These are phyloP conservation scores for Polietes domitor DNA, from an alignment of 2,888 invertebrate species.

Conservation along the genomic window DNA sequence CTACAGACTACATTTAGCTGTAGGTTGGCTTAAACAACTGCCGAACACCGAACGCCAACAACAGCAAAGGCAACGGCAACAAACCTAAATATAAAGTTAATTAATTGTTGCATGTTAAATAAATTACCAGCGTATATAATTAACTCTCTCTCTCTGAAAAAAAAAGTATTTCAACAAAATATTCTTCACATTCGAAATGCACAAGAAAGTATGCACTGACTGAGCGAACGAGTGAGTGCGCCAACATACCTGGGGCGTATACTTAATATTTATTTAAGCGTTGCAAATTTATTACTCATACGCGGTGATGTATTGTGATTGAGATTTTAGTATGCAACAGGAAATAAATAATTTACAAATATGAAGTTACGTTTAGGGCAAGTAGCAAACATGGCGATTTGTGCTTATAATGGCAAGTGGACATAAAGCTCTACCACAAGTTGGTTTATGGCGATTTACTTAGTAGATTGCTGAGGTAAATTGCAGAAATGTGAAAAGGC, in stretches of 20 bases:
- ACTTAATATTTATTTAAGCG: conserved; percentile 25
- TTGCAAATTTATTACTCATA: conserved; percentile 24
- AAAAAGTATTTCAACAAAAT: conserved; percentile 42
- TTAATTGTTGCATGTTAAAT: conserved; percentile 67
- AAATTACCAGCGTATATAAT: conserved; percentile 62
- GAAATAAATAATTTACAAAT: background rate
- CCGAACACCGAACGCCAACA: background rate
- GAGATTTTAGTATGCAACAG: background rate
- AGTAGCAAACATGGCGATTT: no score
- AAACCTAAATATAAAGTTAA: conserved; percentile 52
- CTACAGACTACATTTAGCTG: background rate
- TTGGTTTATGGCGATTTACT: no score
- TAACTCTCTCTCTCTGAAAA: no score
- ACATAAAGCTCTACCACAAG: background rate
- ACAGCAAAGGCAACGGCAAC: background rate
- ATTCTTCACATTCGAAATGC: background rate
- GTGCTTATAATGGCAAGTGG: background rate
- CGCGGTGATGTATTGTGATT: conserved; percentile 5
- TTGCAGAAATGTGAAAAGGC: no score
- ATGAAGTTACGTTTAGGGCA: background rate
- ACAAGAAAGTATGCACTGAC: background rate
- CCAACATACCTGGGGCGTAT: background rate
- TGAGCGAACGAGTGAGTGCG: background rate
- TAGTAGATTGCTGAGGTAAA: no score
- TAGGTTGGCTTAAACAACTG: conserved; percentile 28